Evolutionary conservation across 2,888 invertebrate genomes (phyloP), one percentile per base, ranked within the genome.

Genomic region (Hofmannophila pseudospretella): DNA sequence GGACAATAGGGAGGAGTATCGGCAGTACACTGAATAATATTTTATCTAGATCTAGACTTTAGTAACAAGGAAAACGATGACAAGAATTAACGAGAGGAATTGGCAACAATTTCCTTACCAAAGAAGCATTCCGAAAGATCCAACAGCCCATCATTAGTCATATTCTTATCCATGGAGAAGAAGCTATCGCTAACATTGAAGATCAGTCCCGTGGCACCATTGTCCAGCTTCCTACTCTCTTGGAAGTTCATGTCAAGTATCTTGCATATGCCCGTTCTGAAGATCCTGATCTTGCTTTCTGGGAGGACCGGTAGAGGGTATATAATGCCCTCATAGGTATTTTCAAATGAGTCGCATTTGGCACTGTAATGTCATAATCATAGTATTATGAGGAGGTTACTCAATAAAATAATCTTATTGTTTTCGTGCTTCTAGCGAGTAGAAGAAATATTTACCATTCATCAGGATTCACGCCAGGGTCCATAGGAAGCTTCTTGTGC

Each of bases 241-340:
- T 58, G 41, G 39, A 67, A 79, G 10, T 72, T 65, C 20, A 80
- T 45, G 46, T 78, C 90, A 26, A 95, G 55, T 0, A 92, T 88
- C 30, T 95, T 88, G 67, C 96, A 96, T 57, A 96, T 92, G 0
- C 94, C 90, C 50, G 91, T 90, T 14, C 95, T 88, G 69, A 91
- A 96, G 5, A 95, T 64, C 9, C 88, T 74, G 44, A 95, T 82
- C 0, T 72, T 64, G 0, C 77, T 81, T 0, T 81, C 84, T 12
- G 80, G 70, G 2, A 71, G 67, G 34, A 96, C 55, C 31, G 89
- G 76, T 1, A 88, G 71, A 0, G 94, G 93, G 52, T 93, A 94
- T 1, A 91, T 67, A 0, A 92, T 87, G 0, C 94, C 95, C 64
- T 95, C 95, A 44, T 90, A 92, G 0, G 89, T 65, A 9, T 94